These are phyloP conservation scores for Hyperoplus lanceolatus DNA, from an alignment of 2,797 vertebrate genomes.

Conservation along the genomic window DNA sequence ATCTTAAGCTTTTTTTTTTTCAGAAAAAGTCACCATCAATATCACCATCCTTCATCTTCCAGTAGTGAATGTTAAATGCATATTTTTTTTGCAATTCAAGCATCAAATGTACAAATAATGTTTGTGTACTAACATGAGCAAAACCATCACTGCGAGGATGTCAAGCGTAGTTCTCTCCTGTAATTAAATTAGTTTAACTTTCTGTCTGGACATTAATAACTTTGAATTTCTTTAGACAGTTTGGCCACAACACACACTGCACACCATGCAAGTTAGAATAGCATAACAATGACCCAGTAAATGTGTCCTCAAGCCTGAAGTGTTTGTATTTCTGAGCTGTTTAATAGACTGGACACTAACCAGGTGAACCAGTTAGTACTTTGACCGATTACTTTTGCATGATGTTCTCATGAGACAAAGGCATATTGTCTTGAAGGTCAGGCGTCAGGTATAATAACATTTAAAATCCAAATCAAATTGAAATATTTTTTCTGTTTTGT, in stretches of 20 bases:
- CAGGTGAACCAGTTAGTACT: neutral
- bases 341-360: neutral
- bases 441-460: too few species aligned
- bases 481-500: neutral
- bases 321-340: neutral
- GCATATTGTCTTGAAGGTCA: neutral
- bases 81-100: neutral
- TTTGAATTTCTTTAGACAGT: neutral
- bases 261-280: too few species aligned
- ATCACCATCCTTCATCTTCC: neutral
- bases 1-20: too few species aligned
- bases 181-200: neutral
- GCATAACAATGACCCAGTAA: neutral
- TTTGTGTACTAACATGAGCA: too few species aligned
- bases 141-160: neutral
- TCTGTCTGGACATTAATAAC: neutral
- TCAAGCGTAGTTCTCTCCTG: neutral
- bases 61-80: neutral
- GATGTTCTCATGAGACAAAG: conserved; percentile 15
- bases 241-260: neutral
- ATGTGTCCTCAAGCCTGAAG: neutral
- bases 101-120: neutral
- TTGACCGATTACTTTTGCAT: conserved; percentile 6
- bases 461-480: conserved; percentile 15
- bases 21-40: too few species aligned